A percentile compares a stretch with the other conserved stretches of the same genome.
These are phyloP conservation scores for Drymonia ruficornis DNA, from an alignment of 2,888 invertebrate species.

Conservation along the genomic window DNA sequence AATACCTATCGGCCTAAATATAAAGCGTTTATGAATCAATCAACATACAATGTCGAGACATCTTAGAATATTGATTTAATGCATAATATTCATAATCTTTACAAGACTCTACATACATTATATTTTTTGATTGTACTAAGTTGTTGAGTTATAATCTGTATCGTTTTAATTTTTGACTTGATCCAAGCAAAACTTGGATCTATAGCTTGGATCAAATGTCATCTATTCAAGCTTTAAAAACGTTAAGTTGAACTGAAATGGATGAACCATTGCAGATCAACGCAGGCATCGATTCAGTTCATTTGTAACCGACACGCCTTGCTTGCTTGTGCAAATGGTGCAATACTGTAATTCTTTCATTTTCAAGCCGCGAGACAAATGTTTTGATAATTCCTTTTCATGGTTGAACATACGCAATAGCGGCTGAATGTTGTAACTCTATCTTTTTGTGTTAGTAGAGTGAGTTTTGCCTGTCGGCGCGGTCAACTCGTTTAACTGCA, in stretches of 20 bases:
- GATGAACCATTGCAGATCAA: neutral
- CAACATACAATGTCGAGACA: neutral
- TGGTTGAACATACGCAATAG: conserved; percentile 48
- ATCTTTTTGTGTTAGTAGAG: conserved; percentile 27
- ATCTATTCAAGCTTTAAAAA: neutral
- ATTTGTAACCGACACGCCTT: neutral
- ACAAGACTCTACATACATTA: too few species aligned
- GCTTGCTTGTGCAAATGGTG: conserved; percentile 13
- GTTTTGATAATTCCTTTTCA: conserved; percentile 44
- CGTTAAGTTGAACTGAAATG: neutral
- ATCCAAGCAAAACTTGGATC: too few species aligned
- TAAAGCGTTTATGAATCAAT: neutral
- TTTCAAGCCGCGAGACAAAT: conserved; percentile 26
- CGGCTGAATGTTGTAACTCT: conserved; percentile 41
- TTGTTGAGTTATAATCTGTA: too few species aligned
- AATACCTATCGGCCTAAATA: neutral
- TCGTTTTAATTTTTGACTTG: too few species aligned
- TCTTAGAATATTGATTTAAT: too few species aligned
- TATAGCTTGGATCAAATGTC: too few species aligned
- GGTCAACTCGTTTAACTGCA: conserved; percentile 32
- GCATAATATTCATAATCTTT: too few species aligned
- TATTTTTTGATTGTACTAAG: too few species aligned
- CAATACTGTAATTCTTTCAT: conserved; percentile 22
- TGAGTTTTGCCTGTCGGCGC: conserved; percentile 17
- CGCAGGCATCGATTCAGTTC: neutral